Conservation (phyloP, 2,797 vertebrate species). For the Phrynocephalus vlangalii region DNA sequence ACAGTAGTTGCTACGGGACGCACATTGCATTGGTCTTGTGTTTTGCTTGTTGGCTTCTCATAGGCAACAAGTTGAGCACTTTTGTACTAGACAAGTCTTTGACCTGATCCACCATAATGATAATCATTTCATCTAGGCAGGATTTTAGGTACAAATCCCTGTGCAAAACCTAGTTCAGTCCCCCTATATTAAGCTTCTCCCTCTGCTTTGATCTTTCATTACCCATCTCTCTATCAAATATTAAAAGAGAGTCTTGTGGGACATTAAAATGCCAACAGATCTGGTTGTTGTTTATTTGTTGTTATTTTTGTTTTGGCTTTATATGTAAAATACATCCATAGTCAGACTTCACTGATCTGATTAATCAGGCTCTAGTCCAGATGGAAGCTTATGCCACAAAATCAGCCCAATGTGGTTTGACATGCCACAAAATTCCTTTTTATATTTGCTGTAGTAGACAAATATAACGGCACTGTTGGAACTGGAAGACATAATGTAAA, state of each 20-base stretch:
- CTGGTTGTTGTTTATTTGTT: background rate
- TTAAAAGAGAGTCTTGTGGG: no score
- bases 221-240: background rate
- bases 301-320: background rate
- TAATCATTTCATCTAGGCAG: no score
- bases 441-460: background rate
- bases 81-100: background rate
- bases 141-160: background rate
- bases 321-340: background rate
- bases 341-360: background rate
- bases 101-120: no score
- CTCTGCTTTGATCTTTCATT: background rate
- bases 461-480: background rate
- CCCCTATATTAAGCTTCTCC: background rate
- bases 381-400: background rate
- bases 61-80: background rate
- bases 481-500: constrained; percentile 35
- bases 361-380: background rate
- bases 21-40: background rate
- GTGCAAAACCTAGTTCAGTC: background rate
- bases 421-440: background rate
- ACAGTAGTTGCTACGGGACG: no score
- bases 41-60: background rate
- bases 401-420: background rate
- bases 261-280: constrained; percentile 3